Evolutionary conservation across 1,140 invertebrate genomes (phyloP), one percentile per base, ranked within the genome.

Genomic region (Hycleus cichorii): DNA sequence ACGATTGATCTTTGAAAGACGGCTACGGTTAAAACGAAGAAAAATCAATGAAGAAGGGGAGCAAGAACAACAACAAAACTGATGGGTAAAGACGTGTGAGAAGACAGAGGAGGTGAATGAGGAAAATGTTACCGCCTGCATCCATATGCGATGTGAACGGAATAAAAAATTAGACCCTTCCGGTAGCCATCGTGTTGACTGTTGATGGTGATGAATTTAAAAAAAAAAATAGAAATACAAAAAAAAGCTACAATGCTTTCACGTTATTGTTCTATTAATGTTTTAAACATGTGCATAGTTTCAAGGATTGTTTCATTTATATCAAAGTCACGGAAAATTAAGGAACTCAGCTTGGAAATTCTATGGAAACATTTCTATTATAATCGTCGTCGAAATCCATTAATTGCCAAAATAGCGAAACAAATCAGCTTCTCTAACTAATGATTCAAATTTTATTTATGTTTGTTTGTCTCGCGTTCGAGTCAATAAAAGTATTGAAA

Each of bases 131-230:
- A 59, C 53, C 50, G 57, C 38, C 50, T 59, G 57, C 57, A 55
- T 60, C 58, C 58, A 60, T 60, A 60, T 60, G 53, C 58, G 52
- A 60, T 60, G 58, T 46, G 58, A 60, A 49, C 25, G 26, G 58
- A 60, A 60, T 60, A 60, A 60, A 55, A 60, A 60, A 60, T 60
- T 55, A 49, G 58, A 60, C 52, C 58, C 52, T 60, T 60, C 58
- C 58, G 58, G 58, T 47, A 56, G 53, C 58, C 46, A 50, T 51
- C 58, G 43, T 50, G 49, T 52, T 44, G 44, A 39, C 47, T 49
- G 58, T 42, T 60, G 58, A 56, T 60, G 52, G 46, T 56, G 58
- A 60, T 60, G 58, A 60, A 60, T 60, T 60, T 56, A 56, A 60
- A 60, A 60, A 56, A 47, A 47, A 43, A 12, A 8, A 10, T 42